phyloP scores from a whole-genome alignment of 2,113 vertebrate genomes.

The Candoia aspera region DNA sequence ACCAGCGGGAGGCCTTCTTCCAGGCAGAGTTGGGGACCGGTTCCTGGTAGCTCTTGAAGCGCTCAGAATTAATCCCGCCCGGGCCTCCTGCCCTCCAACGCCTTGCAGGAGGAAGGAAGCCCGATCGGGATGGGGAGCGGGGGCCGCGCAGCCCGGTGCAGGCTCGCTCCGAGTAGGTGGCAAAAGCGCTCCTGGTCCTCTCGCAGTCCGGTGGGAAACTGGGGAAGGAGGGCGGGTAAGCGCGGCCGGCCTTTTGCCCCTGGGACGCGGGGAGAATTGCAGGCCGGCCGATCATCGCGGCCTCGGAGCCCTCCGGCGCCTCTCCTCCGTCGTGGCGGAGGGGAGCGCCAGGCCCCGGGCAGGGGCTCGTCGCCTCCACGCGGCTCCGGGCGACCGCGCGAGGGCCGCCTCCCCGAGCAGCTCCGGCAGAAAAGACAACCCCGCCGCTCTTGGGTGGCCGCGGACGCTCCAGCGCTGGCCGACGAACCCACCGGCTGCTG shows the following conservation, averaged over 20 bases:
- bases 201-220: not conserved
- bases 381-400: not conserved
- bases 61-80: too few relatives aligned
- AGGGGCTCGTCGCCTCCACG: not conserved
- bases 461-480: not conserved
- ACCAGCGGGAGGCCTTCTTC: constrained; percentile 34
- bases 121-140: too few relatives aligned
- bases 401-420: not conserved
- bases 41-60: constrained; percentile 18
- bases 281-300: not conserved
- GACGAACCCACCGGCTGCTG: constrained; percentile 8
- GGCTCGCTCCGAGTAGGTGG: not conserved
- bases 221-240: not conserved
- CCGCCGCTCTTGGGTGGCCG: not conserved
- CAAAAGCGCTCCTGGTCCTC: not conserved
- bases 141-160: not conserved
- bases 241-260: not conserved
- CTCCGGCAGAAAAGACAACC: constrained; percentile 1
- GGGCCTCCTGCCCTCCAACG: too few relatives aligned
- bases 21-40: constrained; percentile 25
- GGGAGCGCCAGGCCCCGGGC: not conserved
- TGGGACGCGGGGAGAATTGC: not conserved
- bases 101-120: too few relatives aligned
- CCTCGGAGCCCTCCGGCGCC: not conserved
- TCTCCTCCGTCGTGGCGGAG: not conserved